Percentiles rank a stretch among this genome's conserved stretches.
Evolutionary conservation across 2,797 vertebrate species (phyloP).

Genomic region (Melopsittacus undulatus): DNA sequence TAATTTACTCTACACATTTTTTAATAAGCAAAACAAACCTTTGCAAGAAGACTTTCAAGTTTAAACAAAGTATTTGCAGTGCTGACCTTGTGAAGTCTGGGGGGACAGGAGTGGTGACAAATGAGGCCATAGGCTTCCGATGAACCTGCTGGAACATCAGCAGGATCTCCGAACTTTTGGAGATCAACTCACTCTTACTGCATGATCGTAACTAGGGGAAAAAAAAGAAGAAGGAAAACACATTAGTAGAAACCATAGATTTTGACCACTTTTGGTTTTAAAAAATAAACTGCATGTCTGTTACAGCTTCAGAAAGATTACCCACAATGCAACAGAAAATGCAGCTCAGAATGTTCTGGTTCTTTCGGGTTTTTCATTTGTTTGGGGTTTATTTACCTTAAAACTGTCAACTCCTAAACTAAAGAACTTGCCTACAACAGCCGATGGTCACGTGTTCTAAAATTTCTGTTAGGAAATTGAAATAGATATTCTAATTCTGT

Average conservation of each 20-base stretch:
- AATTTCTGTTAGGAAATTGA: not conserved
- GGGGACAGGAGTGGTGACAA: slow-evolving; percentile 97
- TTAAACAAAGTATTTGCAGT: not conserved
- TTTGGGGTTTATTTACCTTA: not conserved
- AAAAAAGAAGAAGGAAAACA: not conserved
- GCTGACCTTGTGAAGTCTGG: slow-evolving; percentile 95
- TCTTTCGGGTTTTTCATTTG: not conserved
- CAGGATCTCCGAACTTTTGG: slow-evolving; percentile 96
- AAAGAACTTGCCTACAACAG: not conserved
- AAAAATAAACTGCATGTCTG: not conserved
- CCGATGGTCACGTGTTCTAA: rapidly evolving
- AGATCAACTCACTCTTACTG: slow-evolving; percentile 97
- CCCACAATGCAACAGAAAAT: rapidly evolving
- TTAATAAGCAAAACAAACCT: not conserved
- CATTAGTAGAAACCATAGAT: not conserved
- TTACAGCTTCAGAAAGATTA: not conserved
- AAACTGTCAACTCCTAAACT: not conserved
- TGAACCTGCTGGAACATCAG: slow-evolving; percentile 99
- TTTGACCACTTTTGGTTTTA: not conserved
- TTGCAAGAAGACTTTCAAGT: not conserved
- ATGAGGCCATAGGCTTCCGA: slow-evolving; percentile 97
- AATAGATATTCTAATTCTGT: not conserved
- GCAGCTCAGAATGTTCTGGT: not conserved
- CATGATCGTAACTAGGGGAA: slow-evolving; percentile 88
- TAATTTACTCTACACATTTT: not conserved